phyloP scores from a whole-genome alignment of 2,888 invertebrate genomes.

The Drepanosiphum platanoidis region DNA sequence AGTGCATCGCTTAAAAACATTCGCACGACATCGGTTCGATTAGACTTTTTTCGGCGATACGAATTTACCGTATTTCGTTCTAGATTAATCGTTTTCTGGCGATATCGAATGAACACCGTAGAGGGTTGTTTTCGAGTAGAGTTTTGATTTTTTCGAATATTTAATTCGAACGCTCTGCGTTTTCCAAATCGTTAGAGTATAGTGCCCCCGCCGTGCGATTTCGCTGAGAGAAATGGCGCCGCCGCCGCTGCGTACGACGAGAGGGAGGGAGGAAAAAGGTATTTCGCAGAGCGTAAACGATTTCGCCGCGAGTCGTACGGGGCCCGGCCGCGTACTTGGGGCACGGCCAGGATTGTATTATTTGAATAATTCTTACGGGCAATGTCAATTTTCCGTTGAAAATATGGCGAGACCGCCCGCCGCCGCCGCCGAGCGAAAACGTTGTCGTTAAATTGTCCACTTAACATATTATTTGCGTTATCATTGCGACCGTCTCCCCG shows the following conservation, averaged over 20 bases:
- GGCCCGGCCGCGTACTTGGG: not conserved
- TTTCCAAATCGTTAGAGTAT: no score
- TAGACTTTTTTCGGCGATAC: no score
- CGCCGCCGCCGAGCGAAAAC: not conserved
- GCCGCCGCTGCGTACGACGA: no score
- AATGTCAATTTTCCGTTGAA: conserved; percentile 25
- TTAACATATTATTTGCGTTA: not conserved
- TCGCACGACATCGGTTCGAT: no score
- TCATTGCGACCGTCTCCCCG: not conserved
- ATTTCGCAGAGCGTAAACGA: conserved; percentile 19
- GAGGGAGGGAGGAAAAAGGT: not conserved
- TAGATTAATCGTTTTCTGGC: no score
- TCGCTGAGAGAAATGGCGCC: not conserved
- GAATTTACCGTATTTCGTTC: no score
- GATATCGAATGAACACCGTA: no score
- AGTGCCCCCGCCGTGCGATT: no score
- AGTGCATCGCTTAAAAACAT: no score
- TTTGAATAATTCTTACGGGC: not conserved
- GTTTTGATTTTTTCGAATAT: no score
- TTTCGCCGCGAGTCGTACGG: not conserved
- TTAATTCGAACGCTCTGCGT: no score
- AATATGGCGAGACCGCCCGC: not conserved
- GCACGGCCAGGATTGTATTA: not conserved
- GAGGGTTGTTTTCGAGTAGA: no score
- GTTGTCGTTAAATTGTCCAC: not conserved